Percentiles rank a stretch among this genome's conserved stretches.
phyloP scores from a whole-genome alignment of 1,140 invertebrate genomes.

The Pseudomyrmex cubaensis region DNA sequence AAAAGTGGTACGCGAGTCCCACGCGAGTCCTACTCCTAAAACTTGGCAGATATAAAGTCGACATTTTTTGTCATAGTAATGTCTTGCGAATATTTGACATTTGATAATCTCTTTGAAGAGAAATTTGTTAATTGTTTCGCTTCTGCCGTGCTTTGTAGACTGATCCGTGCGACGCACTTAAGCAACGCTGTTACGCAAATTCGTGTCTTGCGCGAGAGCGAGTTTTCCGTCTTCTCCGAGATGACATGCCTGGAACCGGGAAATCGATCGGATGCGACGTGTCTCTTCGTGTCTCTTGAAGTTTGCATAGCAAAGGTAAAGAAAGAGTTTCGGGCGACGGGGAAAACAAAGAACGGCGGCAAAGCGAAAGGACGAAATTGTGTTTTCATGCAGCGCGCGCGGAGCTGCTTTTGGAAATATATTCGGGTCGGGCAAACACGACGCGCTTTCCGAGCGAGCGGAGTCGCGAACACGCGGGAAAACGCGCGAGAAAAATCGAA shows the following conservation, averaged over 20 bases:
- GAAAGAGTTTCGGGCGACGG: conserved; percentile 23
- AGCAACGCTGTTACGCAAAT: background rate
- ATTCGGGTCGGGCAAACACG: conserved; percentile 43
- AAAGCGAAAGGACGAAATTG: conserved; percentile 32
- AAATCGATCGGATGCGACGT: conserved; percentile 37
- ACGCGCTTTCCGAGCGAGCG: conserved; percentile 8
- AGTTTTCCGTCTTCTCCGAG: conserved; percentile 10
- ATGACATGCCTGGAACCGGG: conserved; percentile 16
- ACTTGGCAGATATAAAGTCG: background rate
- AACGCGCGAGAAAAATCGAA: conserved; percentile 52
- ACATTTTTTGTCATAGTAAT: background rate
- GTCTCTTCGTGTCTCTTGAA: conserved; percentile 22
- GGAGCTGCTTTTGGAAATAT: conserved; percentile 38
- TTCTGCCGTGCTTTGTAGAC: no score
- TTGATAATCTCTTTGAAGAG: background rate
- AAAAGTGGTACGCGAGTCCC: background rate
- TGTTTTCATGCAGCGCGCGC: conserved; percentile 52
- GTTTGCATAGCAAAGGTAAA: conserved; percentile 37
- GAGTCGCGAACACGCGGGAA: conserved; percentile 31
- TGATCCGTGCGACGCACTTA: background rate
- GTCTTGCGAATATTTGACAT: background rate
- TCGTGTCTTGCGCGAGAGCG: background rate
- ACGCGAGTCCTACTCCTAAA: background rate
- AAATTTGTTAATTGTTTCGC: background rate
- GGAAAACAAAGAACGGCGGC: conserved; percentile 34